phyloP scores from a whole-genome alignment of 2,797 vertebrate genomes.

The Moxostoma hubbsi region DNA sequence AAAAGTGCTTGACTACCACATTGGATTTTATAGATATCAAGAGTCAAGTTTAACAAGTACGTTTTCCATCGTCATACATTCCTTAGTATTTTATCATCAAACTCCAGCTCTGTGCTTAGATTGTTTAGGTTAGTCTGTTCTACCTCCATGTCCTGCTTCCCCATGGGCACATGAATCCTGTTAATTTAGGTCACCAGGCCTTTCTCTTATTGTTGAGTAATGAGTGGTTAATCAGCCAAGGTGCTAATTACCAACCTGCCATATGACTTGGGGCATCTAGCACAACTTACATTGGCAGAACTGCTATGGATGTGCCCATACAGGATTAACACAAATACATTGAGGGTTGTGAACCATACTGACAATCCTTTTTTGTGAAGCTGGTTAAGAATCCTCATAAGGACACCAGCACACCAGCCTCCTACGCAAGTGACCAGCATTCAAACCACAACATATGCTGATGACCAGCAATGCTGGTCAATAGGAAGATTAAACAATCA shows the following conservation, averaged over 20 bases:
- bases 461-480: no score
- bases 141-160: conserved; percentile 7
- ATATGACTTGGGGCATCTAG: conserved; percentile 10
- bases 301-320: neutral
- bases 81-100: neutral
- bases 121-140: neutral
- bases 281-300: conserved; percentile 12
- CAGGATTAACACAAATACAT: neutral
- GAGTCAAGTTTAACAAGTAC: neutral
- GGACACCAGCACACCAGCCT: no score
- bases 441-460: no score
- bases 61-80: neutral
- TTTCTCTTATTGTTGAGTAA: conserved; percentile 39
- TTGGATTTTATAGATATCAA: conserved; percentile 5
- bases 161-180: conserved; percentile 8
- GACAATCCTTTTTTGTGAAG: no score
- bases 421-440: no score
- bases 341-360: neutral
- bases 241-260: conserved; percentile 44
- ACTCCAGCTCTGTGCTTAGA: neutral
- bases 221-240: conserved; percentile 26
- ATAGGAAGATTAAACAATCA: conserved; percentile 10
- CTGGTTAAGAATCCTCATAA: no score
- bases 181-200: conserved; percentile 23
- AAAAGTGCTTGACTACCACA: neutral